These are phyloP conservation scores for Sepiola atlantica DNA, from an alignment of 2,888 invertebrate species.

Conservation along the genomic window DNA sequence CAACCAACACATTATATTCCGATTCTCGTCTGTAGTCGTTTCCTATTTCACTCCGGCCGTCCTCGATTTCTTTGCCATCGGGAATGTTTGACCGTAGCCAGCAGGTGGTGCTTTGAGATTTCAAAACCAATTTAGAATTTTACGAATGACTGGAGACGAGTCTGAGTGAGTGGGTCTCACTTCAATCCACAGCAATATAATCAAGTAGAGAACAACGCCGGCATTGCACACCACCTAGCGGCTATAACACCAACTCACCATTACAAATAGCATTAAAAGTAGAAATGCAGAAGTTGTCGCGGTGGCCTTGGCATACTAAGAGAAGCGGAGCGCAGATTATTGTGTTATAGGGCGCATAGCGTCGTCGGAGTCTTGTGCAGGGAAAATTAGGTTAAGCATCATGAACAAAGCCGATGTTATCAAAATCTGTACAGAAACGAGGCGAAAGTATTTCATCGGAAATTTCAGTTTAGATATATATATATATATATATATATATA, in stretches of 20 bases:
- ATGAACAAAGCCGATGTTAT: neutral
- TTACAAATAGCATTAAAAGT: neutral
- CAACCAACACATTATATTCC: too few relatives aligned
- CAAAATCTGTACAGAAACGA: neutral
- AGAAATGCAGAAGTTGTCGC: neutral
- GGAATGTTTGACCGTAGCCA: slow-evolving; percentile 19
- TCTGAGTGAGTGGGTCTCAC: neutral
- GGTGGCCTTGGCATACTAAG: neutral
- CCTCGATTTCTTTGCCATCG: neutral
- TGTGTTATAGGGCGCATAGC: neutral
- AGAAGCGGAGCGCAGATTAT: neutral
- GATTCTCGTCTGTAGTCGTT: neutral
- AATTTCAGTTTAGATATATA: neutral
- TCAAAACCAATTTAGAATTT: slow-evolving; percentile 32
- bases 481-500: too few relatives aligned
- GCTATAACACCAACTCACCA: slow-evolving; percentile 9
- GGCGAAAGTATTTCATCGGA: neutral
- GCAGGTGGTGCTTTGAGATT: slow-evolving; percentile 32
- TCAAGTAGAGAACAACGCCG: neutral
- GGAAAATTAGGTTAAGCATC: neutral
- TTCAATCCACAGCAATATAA: neutral
- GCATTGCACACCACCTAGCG: neutral
- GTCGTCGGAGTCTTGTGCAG: neutral
- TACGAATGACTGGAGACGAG: neutral
- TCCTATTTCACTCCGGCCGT: neutral